Evolutionary conservation across 2,113 vertebrate species (phyloP), one percentile per base, ranked within the genome.

Genomic region (Corythaixoides concolor): DNA sequence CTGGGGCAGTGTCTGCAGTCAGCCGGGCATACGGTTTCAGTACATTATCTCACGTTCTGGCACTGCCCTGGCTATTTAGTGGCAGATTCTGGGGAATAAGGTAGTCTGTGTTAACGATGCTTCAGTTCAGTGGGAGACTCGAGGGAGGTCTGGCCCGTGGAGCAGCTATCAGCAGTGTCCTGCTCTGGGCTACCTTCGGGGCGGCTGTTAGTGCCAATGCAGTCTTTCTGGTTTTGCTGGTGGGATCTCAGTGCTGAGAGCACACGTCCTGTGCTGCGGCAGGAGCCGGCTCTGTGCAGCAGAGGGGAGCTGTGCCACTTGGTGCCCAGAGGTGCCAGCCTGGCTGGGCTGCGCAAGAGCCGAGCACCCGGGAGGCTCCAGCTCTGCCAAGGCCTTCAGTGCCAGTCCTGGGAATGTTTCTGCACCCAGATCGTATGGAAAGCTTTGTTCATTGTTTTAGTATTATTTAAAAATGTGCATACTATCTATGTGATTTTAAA

Each of bases 381-480:
- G 55, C 75, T 70, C 47, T 68, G 63, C 70, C 2, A 0, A 67
- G 75, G 86, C 90, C 73, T 78, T 84, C 32, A 5, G 37, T 85
- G 59, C 47, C 82, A 49, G 33, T 86, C 80, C 74, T 72, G 32
- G 11, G 15, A 43, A 47, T 35, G 73, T 52, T 91, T 64, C 66
- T 84, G 76, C 70, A 22, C 76, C 78, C 83, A 23, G 32, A 55
- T 47, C 0, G 0, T 80, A 24, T 28, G 77, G 85, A 84, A 83
- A 85, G 55, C 50, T 89, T 89, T 1, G 1, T 39, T 93, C 41
- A 1, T 75, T 84, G 62, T 91, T 93, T 56, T 94, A 88, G 77
- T 89, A 55, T 88, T 95, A 88, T 92, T 97, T 95, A 55, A 93
- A 95, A 58, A 53, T 28, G 53, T 89, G 88, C 89, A 75, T 93